Base-by-base conservation (phyloP, 2,888 invertebrate genomes). In the Pammene fasciana region DNA sequence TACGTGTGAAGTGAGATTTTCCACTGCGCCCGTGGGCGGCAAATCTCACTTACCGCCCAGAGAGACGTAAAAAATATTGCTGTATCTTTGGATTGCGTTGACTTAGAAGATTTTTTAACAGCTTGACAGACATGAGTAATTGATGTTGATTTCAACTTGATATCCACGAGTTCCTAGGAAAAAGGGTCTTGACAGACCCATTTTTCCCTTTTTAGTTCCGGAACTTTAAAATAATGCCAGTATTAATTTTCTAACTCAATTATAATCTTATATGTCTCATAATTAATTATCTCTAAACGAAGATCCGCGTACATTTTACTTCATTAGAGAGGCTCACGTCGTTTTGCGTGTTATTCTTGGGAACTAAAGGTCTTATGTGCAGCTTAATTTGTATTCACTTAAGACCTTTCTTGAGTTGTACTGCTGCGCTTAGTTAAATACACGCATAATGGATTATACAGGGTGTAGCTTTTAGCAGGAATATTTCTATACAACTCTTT, bases 201-300 rank as follows among this genome's bases (percentile, higher is more conserved):
- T 26, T 26, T 26, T 26, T 26, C 4, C 4, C 26, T 26, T 26
- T 26, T 26, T 1, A 26, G 26, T 1, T 26, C 1, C 26, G 26
- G 26, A 26, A 26, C 6, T 10, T 14, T 4, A 62, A 62, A 26
- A 41, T 9, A 50, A 50, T 18, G 11, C n/a, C n/a, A n/a, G 18
- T 41, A 52, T 36, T 13, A 62, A 62, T 61, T 61, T 62, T 38
- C 9, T 62, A 38, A 41, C 41, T 52, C 41, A 52, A 26, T n/a
- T 41, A 41, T 52, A 41, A 34, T 34, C 26, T 64, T 11, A 16
- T 50, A 68, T 64, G 56, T 64, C 36, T 64, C 56, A 64, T 64
- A 68, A 68, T 68, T 62, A 68, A 68, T 68, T 57, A 64, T 57
- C 13, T 45, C 60, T 18, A 60, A 43, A 56, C 62, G 62, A 43